Evolutionary conservation across 1,140 invertebrate genomes (phyloP).

Genomic region (Sinonovacula constricta): DNA sequence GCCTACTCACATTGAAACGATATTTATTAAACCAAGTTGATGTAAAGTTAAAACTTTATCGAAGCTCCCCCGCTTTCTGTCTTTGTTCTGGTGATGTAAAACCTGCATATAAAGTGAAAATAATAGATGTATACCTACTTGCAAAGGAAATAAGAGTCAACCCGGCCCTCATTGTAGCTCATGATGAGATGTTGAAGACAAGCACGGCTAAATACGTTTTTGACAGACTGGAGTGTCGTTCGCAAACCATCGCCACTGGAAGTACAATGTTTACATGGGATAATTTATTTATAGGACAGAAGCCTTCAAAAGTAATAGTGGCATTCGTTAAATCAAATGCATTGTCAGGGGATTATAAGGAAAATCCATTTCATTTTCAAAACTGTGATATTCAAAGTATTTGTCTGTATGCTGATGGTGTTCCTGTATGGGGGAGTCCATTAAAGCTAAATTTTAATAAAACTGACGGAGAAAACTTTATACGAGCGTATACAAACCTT

Average conservation of each 20-base stretch:
- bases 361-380: constrained; percentile 44
- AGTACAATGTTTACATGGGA: constrained; percentile 44
- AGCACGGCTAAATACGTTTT: constrained; percentile 33
- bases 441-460: constrained; percentile 42
- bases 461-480: constrained; percentile 32
- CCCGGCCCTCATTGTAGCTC: constrained; percentile 31
- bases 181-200: constrained; percentile 32
- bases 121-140: too few relatives aligned
- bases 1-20: too few relatives aligned
- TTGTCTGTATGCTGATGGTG: constrained; percentile 38
- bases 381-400: constrained; percentile 36
- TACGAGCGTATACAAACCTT: constrained; percentile 34
- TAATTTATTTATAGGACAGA: constrained; percentile 46
- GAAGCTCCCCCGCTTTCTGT: too few relatives aligned
- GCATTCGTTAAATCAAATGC: constrained; percentile 47
- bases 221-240: constrained; percentile 28
- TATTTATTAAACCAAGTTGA: too few relatives aligned
- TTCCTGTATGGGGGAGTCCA: constrained; percentile 25
- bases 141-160: too few relatives aligned
- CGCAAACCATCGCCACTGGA: constrained; percentile 29
- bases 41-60: too few relatives aligned
- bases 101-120: too few relatives aligned
- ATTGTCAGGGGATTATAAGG: constrained; percentile 45
- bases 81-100: too few relatives aligned
- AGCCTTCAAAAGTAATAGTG: constrained; percentile 26